These are phyloP conservation scores for Apostichopus leukothele DNA, from an alignment of 53 echinoderm and acorn worm genomes.

Conservation along the genomic window DNA sequence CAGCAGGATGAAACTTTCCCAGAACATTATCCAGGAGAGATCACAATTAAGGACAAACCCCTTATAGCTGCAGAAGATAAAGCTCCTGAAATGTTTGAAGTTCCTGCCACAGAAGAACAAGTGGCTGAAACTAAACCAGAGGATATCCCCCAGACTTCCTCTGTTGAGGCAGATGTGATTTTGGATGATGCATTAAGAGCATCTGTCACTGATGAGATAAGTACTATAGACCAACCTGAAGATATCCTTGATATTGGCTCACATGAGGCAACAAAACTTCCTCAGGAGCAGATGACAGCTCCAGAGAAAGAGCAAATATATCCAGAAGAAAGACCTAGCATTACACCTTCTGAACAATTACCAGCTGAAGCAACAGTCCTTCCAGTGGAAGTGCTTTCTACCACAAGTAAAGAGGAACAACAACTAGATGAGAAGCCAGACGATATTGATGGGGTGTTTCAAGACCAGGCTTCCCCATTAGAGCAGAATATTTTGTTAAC, in stretches of 20 bases:
- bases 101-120: conserved; percentile 39
- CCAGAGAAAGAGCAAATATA: conserved; percentile 57
- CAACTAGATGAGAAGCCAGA: conserved; percentile 39
- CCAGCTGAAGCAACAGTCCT: conserved; percentile 53
- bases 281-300: conserved; percentile 52
- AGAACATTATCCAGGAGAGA: background rate
- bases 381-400: conserved; percentile 35
- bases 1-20: background rate
- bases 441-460: conserved; percentile 26
- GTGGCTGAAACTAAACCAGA: conserved; percentile 47
- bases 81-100: conserved; percentile 30
- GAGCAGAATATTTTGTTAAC: background rate
- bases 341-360: conserved; percentile 11
- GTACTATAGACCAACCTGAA: conserved; percentile 33
- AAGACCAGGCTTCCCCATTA: background rate
- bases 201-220: conserved; percentile 43
- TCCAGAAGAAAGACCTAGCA: conserved; percentile 29
- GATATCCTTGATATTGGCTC: conserved; percentile 26
- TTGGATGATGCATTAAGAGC: conserved; percentile 44
- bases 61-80: conserved; percentile 38
- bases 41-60: background rate
- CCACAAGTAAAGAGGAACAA: conserved; percentile 46
- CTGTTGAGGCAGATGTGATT: conserved; percentile 46
- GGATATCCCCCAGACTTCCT: conserved; percentile 53
- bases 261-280: conserved; percentile 48